Evolutionary conservation across 2,113 vertebrate genomes (phyloP).

Genomic region (Phoxinus phoxinus): DNA sequence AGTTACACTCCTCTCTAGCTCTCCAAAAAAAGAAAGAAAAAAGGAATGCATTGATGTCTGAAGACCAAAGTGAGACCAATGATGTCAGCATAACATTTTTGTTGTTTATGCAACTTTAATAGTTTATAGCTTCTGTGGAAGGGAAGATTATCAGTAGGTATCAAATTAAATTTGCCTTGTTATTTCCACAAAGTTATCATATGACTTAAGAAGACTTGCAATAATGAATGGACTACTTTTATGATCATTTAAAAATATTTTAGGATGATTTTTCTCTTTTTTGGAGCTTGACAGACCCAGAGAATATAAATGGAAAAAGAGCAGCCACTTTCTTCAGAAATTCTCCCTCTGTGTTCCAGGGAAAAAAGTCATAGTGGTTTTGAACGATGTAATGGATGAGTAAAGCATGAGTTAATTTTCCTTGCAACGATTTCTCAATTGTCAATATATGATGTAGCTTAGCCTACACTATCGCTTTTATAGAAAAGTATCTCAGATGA

Average conservation of each 20-base stretch:
- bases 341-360: conserved; percentile 4
- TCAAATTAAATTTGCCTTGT: neutral
- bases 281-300: neutral
- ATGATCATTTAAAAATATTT: neutral
- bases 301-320: neutral
- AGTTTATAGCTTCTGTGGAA: neutral
- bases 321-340: neutral
- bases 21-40: neutral
- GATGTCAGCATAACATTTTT: neutral
- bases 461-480: neutral
- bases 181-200: neutral
- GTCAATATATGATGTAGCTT: conserved; percentile 8
- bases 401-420: neutral
- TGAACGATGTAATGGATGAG: neutral
- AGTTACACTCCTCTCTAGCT: neutral
- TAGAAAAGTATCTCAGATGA: neutral
- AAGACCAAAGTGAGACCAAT: too few relatives aligned
- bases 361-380: neutral
- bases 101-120: neutral
- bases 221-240: neutral
- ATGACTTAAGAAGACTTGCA: neutral
- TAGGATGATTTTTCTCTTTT: neutral
- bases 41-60: too few relatives aligned
- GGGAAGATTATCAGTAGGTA: neutral
- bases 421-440: neutral